Percentiles rank a stretch among this genome's conserved stretches.
These are phyloP conservation scores for Anthophora plumipes DNA, from an alignment of 2,888 invertebrate genomes.

Conservation along the genomic window DNA sequence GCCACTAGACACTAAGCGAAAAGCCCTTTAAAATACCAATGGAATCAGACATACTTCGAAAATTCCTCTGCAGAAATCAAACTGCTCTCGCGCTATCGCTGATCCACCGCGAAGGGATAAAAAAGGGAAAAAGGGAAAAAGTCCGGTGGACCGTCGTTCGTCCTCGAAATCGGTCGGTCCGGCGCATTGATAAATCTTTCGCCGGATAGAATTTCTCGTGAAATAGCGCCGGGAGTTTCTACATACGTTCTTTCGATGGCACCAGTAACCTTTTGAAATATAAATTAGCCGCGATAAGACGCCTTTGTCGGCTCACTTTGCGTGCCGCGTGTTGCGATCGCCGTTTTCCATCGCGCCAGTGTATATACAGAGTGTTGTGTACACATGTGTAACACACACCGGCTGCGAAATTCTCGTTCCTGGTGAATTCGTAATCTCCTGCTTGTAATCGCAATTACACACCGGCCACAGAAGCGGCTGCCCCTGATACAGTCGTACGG, in stretches of 20 bases:
- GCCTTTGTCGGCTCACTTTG: slow-evolving; percentile 70
- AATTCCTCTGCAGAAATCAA: neutral
- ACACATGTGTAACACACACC: slow-evolving; percentile 32
- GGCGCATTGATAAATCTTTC: slow-evolving; percentile 50
- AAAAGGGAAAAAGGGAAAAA: too few species aligned
- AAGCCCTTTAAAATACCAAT: neutral
- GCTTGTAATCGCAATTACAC: slow-evolving; percentile 52
- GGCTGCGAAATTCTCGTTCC: slow-evolving; percentile 31
- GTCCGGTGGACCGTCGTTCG: slow-evolving; percentile 4
- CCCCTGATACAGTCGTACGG: neutral
- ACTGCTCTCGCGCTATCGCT: too few species aligned
- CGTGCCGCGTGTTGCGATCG: slow-evolving; percentile 59
- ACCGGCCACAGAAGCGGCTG: neutral
- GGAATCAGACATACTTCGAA: neutral
- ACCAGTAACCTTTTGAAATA: slow-evolving; percentile 67
- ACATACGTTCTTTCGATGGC: slow-evolving; percentile 48
- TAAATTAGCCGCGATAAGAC: slow-evolving; percentile 71
- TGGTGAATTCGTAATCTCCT: slow-evolving; percentile 47
- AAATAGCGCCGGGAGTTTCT: slow-evolving; percentile 15
- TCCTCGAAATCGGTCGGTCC: slow-evolving; percentile 26
- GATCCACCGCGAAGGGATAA: too few species aligned
- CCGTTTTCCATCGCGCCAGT: slow-evolving; percentile 34
- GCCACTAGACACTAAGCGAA: too few species aligned
- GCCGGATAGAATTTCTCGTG: slow-evolving; percentile 50
- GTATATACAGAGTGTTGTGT: slow-evolving; percentile 10